These are phyloP conservation scores for Hirtodrosophila confusa DNA, from an alignment of 2,888 invertebrate species.

Conservation along the genomic window DNA sequence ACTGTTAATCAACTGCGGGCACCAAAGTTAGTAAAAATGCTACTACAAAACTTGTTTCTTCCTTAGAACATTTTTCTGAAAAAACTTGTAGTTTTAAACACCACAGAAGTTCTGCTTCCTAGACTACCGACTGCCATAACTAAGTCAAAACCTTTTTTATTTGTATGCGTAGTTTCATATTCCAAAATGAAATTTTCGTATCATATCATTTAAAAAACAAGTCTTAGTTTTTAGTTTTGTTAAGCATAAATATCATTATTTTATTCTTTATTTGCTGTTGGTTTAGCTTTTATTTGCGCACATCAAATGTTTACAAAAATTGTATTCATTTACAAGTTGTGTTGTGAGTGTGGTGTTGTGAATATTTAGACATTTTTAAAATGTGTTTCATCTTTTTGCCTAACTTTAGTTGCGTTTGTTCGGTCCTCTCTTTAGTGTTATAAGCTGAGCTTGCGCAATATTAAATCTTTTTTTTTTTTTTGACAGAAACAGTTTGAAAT, in stretches of 20 bases:
- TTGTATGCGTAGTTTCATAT: too few species aligned
- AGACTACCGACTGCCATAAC: too few species aligned
- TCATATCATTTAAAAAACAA: background rate
- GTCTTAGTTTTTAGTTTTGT: slow-evolving; percentile 37
- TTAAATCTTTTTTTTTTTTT: slow-evolving; percentile 29
- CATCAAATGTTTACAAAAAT: slow-evolving; percentile 64
- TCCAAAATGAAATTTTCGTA: too few species aligned
- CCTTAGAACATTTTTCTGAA: too few species aligned
- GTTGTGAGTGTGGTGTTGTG: slow-evolving; percentile 13
- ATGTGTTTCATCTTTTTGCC: slow-evolving; percentile 32
- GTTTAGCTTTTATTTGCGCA: slow-evolving; percentile 27
- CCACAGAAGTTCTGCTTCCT: too few species aligned
- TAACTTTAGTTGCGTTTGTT: slow-evolving; percentile 37
- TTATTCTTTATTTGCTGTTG: slow-evolving; percentile 36
- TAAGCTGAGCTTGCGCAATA: slow-evolving; percentile 51
- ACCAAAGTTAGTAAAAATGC: too few species aligned
- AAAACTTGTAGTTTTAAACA: too few species aligned
- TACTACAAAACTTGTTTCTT: too few species aligned
- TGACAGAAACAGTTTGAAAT: slow-evolving; percentile 42
- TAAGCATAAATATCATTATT: slow-evolving; percentile 55
- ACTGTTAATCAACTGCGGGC: too few species aligned
- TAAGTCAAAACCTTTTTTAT: too few species aligned
- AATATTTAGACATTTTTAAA: slow-evolving; percentile 68
- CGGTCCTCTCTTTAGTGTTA: slow-evolving; percentile 25
- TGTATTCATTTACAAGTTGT: slow-evolving; percentile 58